phyloP scores from a whole-genome alignment of 2,113 vertebrate genomes.

The Ammospiza nelsoni region DNA sequence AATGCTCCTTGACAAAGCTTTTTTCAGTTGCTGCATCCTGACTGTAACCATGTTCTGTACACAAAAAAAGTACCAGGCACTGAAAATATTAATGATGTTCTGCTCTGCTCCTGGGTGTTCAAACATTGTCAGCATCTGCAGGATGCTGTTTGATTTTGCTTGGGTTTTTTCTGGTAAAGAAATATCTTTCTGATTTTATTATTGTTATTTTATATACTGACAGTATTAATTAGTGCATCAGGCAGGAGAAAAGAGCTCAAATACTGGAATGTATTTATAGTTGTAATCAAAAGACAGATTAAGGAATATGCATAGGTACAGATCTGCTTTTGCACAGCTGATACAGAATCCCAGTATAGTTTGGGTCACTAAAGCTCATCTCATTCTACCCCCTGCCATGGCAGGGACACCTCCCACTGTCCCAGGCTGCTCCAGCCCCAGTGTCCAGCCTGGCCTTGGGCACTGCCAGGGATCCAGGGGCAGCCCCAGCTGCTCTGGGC shows the following conservation, averaged over 20 bases:
- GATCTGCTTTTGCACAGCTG: background rate
- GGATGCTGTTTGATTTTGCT: background rate
- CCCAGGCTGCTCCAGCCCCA: background rate
- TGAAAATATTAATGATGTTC: background rate
- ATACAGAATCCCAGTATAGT: too few relatives aligned
- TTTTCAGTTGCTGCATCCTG: background rate
- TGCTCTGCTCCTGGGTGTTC: background rate
- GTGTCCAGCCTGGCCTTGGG: rapidly evolving
- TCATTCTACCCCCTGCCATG: rapidly evolving
- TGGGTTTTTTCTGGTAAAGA: background rate
- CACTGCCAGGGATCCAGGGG: background rate
- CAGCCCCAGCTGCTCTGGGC: background rate
- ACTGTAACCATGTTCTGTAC: background rate
- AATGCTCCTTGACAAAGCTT: background rate
- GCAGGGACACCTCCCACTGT: background rate
- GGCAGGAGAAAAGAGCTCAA: background rate
- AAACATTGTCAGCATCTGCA: background rate
- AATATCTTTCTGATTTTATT: background rate
- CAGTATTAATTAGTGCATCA: background rate
- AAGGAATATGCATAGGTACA: background rate
- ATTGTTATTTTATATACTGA: background rate
- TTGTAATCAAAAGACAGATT: background rate
- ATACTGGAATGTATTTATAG: background rate
- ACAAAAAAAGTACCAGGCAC: background rate
- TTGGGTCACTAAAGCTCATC: background rate